A percentile compares a stretch with the other conserved stretches of the same genome.
Evolutionary conservation across 2,888 invertebrate species (phyloP).

Genomic region (Nemotelus pantherinus): DNA sequence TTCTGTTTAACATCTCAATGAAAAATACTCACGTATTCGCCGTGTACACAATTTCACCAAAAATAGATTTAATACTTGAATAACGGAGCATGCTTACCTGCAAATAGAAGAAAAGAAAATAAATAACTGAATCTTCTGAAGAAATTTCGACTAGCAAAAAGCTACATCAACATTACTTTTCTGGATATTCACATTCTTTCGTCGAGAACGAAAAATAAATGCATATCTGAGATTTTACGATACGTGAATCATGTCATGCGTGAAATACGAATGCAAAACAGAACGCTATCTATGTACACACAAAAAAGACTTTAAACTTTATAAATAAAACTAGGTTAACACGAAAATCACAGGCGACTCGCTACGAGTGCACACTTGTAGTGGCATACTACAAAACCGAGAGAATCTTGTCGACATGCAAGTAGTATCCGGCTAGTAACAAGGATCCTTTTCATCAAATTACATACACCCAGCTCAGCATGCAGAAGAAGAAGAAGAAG

Average conservation of each 20-base stretch:
- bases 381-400: too few species aligned
- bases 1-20: not conserved
- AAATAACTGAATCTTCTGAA: not conserved
- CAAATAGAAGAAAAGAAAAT: slow-evolving; percentile 13
- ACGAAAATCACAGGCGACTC: slow-evolving; percentile 7
- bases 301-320: too few species aligned
- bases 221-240: not conserved
- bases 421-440: slow-evolving; percentile 21
- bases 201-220: too few species aligned
- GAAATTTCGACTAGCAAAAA: not conserved
- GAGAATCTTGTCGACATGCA: slow-evolving; percentile 16
- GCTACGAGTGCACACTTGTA: not conserved
- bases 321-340: slow-evolving; percentile 3
- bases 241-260: slow-evolving; percentile 20
- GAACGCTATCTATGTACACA: not conserved
- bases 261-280: not conserved
- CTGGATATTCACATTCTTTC: not conserved
- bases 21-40: not conserved
- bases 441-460: slow-evolving; percentile 25
- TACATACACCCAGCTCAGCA: not conserved
- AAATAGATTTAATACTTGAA: slow-evolving; percentile 23
- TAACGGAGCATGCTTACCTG: slow-evolving; percentile 30
- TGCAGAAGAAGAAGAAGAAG: not conserved
- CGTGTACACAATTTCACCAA: slow-evolving; percentile 10
- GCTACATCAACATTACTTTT: not conserved